These are phyloP conservation scores for Apis laboriosa DNA, from an alignment of 1,140 invertebrate genomes.

Conservation along the genomic window DNA sequence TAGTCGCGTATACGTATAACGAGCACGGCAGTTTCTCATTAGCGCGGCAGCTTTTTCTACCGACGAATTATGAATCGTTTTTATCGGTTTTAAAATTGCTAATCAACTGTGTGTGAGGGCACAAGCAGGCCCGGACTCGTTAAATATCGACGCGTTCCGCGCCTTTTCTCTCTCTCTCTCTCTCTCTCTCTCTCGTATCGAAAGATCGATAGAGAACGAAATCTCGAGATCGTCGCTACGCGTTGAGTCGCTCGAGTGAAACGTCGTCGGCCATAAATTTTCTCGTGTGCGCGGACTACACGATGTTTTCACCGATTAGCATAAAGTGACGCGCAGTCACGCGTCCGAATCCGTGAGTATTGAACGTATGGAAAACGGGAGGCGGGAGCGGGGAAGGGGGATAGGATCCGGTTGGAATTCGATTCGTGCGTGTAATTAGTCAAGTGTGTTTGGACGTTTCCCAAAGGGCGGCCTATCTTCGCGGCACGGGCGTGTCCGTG, in stretches of 20 bases:
- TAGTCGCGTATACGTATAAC: conserved; percentile 36
- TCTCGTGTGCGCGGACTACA: conserved; percentile 29
- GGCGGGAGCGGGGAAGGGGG: too few species aligned
- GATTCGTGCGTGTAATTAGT: conserved; percentile 45
- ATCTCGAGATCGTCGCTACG: conserved; percentile 24
- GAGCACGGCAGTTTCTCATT: conserved; percentile 71
- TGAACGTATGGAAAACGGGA: too few species aligned
- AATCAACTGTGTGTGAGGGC: conserved; percentile 67
- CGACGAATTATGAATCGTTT: conserved; percentile 72
- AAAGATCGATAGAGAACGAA: background rate
- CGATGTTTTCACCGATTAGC: conserved; percentile 62
- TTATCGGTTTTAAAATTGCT: conserved; percentile 74
- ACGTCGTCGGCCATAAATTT: conserved; percentile 65
- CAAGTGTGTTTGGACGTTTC: conserved; percentile 48
- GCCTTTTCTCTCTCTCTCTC: background rate
- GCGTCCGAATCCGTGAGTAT: background rate
- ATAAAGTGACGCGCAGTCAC: conserved; percentile 51
- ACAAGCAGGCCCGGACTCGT: conserved; percentile 58
- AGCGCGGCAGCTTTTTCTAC: conserved; percentile 70
- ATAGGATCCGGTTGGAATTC: background rate
- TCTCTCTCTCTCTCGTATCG: conserved; percentile 27
- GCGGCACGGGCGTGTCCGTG: conserved; percentile 52
- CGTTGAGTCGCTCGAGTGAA: background rate
- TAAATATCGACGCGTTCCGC: conserved; percentile 41
- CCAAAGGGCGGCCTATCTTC: conserved; percentile 40